Base-by-base conservation (phyloP, 2,113 vertebrate species). In the Siphamia tubifer region DNA sequence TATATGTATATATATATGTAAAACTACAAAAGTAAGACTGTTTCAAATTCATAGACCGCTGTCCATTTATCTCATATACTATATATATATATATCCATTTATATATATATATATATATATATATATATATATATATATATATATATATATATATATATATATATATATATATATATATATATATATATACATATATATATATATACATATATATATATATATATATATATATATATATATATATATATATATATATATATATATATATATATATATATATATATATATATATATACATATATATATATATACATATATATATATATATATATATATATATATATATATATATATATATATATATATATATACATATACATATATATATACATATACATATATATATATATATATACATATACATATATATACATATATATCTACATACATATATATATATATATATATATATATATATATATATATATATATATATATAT, bases 1-100 rank as follows among this genome's bases (percentile, higher is more conserved):
- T 83, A 38, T 78, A 38, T 68, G 45, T 80, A 69, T 67, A 77
- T 82, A 82, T 65, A 81, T 72, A 96, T 95, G 96, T 95, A 98
- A 97, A 99, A 99, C 96, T 98, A 98, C 96, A 98, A 99, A 98
- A 98, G 95, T 97, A 96, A 97, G 96, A 97, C 96, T 94, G 94
- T 95, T 92, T 92, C 89, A 94, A 97, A 95, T 95, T 94, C 94
- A 96, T 95, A 94, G 95, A 95, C 95, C 94, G 92, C 91, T 93
- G 91, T 94, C 93, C 93, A 92, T 93, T 82, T 91, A 90, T 91
- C 87, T 84, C 74, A 72, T 92, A 89, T 86, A 80, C 49, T 19
- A 54, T 76, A 36, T 8, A 67, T 49, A 62, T n/a, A n/a, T n/a
- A n/a, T 66, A 39, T 66, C n/a, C n/a, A n/a, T n/a, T n/a, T 83